A percentile compares a stretch with the other conserved stretches of the same genome.
phyloP scores from a whole-genome alignment of 2,888 invertebrate genomes.

The Lissocephala sabroskyi region DNA sequence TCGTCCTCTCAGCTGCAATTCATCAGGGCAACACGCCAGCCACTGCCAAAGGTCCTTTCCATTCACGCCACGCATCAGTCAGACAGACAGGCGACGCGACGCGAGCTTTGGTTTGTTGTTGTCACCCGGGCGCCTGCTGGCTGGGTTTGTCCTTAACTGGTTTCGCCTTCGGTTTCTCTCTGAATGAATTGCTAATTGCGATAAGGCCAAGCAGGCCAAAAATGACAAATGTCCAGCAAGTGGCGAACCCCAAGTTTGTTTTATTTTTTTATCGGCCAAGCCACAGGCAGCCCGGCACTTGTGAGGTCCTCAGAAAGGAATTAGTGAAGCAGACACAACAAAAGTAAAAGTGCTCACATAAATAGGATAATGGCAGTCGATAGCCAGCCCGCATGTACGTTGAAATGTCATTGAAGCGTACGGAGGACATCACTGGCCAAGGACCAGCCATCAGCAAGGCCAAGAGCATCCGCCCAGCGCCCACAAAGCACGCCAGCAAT shows the following conservation, averaged over 20 bases:
- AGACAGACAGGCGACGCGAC: too few species aligned
- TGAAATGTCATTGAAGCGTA: neutral
- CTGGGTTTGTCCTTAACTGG: too few species aligned
- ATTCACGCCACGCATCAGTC: too few species aligned
- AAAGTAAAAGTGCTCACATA: neutral
- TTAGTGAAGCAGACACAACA: conserved; percentile 3
- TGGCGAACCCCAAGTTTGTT: neutral
- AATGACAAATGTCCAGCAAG: conserved; percentile 36
- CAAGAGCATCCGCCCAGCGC: neutral
- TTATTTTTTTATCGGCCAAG: conserved; percentile 14
- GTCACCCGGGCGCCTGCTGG: too few species aligned
- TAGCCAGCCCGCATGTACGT: neutral
- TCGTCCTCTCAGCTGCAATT: too few species aligned
- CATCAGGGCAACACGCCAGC: too few species aligned
- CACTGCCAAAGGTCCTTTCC: too few species aligned
- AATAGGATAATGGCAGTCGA: neutral
- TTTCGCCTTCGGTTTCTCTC: too few species aligned
- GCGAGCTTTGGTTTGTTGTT: too few species aligned
- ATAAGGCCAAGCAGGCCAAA: conserved; percentile 42
- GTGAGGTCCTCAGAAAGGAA: neutral
- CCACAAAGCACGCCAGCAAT: conserved; percentile 17
- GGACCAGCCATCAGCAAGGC: neutral
- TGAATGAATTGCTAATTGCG: conserved; percentile 57
- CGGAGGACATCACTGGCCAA: neutral
- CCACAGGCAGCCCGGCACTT: neutral